Conservation (phyloP, 2,888 invertebrate species). For the Eupithecia vulgata region DNA sequence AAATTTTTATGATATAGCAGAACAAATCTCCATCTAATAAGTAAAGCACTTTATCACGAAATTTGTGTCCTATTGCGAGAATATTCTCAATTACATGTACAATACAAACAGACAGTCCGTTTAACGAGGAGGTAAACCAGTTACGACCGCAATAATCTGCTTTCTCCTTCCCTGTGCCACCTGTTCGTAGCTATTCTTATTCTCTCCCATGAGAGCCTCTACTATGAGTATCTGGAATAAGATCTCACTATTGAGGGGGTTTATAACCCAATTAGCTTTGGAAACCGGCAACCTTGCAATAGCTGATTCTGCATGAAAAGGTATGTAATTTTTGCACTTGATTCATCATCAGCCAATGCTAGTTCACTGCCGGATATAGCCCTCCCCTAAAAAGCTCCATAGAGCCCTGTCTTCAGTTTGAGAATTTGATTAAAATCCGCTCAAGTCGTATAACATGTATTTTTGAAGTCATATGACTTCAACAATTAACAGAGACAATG, state of each 20-base stretch:
- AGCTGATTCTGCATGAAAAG: not conserved
- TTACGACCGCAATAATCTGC: conserved; percentile 2
- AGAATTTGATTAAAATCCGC: too few relatives aligned
- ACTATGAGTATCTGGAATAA: not conserved
- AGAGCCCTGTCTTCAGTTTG: too few relatives aligned
- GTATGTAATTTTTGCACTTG: too few relatives aligned
- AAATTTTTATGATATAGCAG: not conserved
- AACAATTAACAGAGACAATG: too few relatives aligned
- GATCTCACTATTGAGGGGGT: not conserved
- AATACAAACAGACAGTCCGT: conserved; percentile 1
- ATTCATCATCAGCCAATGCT: too few relatives aligned
- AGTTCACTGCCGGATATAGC: too few relatives aligned
- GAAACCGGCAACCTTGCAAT: not conserved
- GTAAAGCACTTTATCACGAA: not conserved
- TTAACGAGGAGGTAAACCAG: conserved; percentile 5
- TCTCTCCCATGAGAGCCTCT: not conserved
- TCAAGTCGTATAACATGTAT: too few relatives aligned
- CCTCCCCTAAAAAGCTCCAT: too few relatives aligned
- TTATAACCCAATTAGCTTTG: not conserved
- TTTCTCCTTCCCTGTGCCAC: not conserved
- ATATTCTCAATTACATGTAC: conserved; percentile 6
- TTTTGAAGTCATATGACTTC: too few relatives aligned
- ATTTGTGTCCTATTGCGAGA: not conserved
- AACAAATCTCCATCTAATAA: not conserved
- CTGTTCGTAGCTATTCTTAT: not conserved